Evolutionary conservation across 2,888 invertebrate species (phyloP).

Genomic region (Cheilosia soror): DNA sequence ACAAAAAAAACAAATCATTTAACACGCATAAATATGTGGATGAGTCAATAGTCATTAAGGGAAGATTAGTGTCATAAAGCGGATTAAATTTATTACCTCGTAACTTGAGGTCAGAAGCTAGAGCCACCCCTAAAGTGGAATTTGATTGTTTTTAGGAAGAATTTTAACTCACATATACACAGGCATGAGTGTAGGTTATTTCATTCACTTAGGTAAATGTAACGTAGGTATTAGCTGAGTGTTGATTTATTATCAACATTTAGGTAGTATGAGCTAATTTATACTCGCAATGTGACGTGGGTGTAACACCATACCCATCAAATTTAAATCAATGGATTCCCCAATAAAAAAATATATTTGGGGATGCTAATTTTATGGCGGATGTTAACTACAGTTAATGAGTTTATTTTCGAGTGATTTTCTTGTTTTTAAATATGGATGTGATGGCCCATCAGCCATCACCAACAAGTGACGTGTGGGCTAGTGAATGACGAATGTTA

Average conservation of each 20-base stretch:
- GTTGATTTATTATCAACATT: too few species aligned
- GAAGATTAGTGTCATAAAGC: slow-evolving; percentile 29
- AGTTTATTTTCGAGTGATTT: not conserved
- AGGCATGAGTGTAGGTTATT: slow-evolving; percentile 2
- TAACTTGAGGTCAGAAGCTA: slow-evolving; percentile 23
- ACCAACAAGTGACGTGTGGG: not conserved
- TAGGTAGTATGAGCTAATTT: too few species aligned
- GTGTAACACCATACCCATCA: too few species aligned
- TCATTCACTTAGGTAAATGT: too few species aligned
- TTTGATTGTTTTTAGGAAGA: slow-evolving; percentile 18
- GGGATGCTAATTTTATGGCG: not conserved
- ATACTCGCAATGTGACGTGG: too few species aligned
- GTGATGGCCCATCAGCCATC: not conserved
- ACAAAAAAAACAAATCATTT: slow-evolving; percentile 8
- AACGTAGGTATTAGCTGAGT: too few species aligned
- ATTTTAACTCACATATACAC: too few species aligned
- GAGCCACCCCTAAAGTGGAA: slow-evolving; percentile 1
- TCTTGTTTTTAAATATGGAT: not conserved
- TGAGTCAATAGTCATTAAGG: slow-evolving; percentile 44
- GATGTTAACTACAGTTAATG: not conserved
- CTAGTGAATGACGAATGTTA: not conserved
- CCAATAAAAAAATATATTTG: too few species aligned
- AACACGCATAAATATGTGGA: slow-evolving; percentile 31
- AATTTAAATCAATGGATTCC: too few species aligned
- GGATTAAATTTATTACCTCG: slow-evolving; percentile 30